Base-by-base conservation (phyloP, 2,888 invertebrate species). In the Ectemnius cavifrons region DNA sequence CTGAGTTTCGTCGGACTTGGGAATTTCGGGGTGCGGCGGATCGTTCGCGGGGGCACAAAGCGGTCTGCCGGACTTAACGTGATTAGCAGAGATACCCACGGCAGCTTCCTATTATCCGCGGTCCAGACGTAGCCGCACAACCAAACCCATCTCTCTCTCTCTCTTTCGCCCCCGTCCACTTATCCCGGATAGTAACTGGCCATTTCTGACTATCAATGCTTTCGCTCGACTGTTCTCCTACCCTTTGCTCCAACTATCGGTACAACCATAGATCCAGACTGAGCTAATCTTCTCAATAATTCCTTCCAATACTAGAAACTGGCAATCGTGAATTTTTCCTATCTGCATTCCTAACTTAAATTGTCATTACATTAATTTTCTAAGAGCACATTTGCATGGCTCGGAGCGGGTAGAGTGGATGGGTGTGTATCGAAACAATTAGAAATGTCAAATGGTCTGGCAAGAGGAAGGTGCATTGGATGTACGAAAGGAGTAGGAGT, bases 41-140 rank as follows among this genome's bases (percentile, higher is more conserved):
- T 84, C 78, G 82, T 84, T 85, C 81, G 85, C 85, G 85, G 85
- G 37, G 77, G 86, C 87, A 87, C 89, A 89, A 89, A 89, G 88
- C 89, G 89, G 89, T 89, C 88, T 87, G 87, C 86, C 85, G 88
- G 90, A 89, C 90, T 90, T 90, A 89, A 90, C 89, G 87, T 86
- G 90, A 90, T 90, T 90, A 90, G 89, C 90, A 88, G 89, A 90
- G 89, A 90, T 89, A 90, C 87, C 85, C 84, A 37, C 84, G 68
- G 85, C 82, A 84, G 85, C 84, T 85, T 86, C 86, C 89, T 87
- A 89, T 90, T 89, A 90, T 89, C 86, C 88, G 87, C 82, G 88
- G 88, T 89, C 89, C 89, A 89, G 89, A 88, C 89, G 84, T 85
- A 84, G 79, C 83, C 83, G 65, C 83, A 83, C 81, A 81, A 81